Evolutionary conservation across 2,888 invertebrate species (phyloP), one percentile per base, ranked within the genome.

Genomic region (Taphrorychus bicolor): DNA sequence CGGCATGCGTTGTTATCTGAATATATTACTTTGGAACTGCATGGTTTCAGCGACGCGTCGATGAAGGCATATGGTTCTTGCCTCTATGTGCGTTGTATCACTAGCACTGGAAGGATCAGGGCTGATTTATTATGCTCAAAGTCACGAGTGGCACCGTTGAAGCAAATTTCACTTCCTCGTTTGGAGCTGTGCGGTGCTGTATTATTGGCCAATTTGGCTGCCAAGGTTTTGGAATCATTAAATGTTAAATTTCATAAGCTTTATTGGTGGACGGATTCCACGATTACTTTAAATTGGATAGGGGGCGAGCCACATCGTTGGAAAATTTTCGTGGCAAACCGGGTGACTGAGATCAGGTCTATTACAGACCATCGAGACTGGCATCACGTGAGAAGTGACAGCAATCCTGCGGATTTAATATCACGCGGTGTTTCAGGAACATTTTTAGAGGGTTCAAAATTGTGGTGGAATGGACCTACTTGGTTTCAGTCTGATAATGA

Each of bases 171-270:
- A 9, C 42, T 67, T 21, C 66, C 69, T 19, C 57, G 68, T 14
- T 52, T 69, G 4, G 68, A 70, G 32, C 48, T 69, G 18, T 69
- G 65, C 49, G 70, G 56, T 24, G 68, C 68, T 18, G 21, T 66
- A 18, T 48, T 59, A 17, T 23, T 48, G 19, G 14, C 62, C 3
- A 45, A 57, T 21, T 52, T 52, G 22, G 17, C 17, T 19, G 16
- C 9, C 5, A 52, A 52, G 19, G 14, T 14, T 5, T n/a, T 52
- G 9, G 7, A 16, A 18, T 18, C 52, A 9, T 52, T 52, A 52
- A 16, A 52, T n/a, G 16, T 52, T 18, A 18, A 52, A n/a, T 52
- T 52, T 18, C 7, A 52, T 18, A 17, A 52, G 14, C 9, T 48
- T 14, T 16, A 48, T 16, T 48, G 11, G 9, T 48, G 48, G 16